These are phyloP conservation scores for Zoanthus gigantus DNA, from an alignment of 92 coral and sea anemone genomes.

Conservation along the genomic window DNA sequence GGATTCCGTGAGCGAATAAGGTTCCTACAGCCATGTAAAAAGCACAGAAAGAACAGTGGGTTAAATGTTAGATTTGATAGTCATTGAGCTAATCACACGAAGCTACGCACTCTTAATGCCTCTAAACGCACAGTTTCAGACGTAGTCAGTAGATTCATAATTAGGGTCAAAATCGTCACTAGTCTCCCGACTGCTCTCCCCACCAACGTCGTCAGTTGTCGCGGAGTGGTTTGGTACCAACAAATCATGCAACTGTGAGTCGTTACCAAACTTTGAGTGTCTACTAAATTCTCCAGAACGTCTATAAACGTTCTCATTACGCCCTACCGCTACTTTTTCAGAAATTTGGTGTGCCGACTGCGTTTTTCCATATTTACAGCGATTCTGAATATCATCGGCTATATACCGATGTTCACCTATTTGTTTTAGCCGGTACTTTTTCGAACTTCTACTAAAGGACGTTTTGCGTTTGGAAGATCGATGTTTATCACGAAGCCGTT, in stretches of 20 bases:
- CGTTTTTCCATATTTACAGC: neutral
- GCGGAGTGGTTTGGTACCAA: neutral
- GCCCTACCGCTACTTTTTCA: neutral
- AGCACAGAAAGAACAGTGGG: too few relatives aligned
- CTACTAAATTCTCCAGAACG: neutral
- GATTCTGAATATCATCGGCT: neutral
- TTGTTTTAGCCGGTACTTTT: conserved; percentile 8
- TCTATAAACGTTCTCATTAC: neutral
- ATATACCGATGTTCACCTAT: neutral
- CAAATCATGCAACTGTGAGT: neutral
- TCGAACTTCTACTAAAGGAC: conserved; percentile 22
- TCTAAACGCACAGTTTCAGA: neutral
- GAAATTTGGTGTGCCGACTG: neutral
- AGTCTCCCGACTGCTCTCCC: conserved; percentile 39
- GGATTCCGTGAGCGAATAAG: too few relatives aligned
- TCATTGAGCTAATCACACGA: too few relatives aligned
- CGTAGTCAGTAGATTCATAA: conserved; percentile 37
- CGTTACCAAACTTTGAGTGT: neutral
- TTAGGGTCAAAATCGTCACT: conserved; percentile 36
- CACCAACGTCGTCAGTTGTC: conserved; percentile 28
- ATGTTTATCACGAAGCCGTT: neutral
- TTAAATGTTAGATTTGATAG: too few relatives aligned
- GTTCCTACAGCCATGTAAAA: too few relatives aligned
- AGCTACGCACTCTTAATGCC: neutral
- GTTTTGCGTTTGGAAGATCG: conserved; percentile 26